A percentile compares a stretch with the other conserved stretches of the same genome.
Conservation (phyloP, 2,888 invertebrate genomes). For the Pinctada fucata region DNA sequence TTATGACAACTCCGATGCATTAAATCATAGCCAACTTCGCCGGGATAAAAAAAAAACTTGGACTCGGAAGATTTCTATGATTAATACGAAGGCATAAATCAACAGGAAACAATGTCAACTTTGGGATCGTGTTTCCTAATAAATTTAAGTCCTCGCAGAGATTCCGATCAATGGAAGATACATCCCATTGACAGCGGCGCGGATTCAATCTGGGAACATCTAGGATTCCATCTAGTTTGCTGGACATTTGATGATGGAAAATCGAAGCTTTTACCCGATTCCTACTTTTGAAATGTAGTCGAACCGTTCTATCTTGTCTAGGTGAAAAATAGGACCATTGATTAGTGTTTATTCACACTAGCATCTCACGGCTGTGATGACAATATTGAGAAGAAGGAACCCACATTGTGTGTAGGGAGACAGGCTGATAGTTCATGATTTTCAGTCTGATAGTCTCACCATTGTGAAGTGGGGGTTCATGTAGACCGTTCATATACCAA, state of each 20-base stretch:
- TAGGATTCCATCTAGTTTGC: background rate
- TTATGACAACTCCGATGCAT: too few species aligned
- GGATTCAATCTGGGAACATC: background rate
- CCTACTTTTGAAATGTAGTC: background rate
- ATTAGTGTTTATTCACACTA: too few species aligned
- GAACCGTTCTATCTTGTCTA: background rate
- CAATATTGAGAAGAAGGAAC: too few species aligned
- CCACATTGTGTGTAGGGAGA: too few species aligned
- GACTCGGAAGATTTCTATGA: background rate
- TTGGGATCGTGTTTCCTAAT: background rate
- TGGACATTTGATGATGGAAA: background rate
- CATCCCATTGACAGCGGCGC: background rate
- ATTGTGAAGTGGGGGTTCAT: too few species aligned
- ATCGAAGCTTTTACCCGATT: background rate
- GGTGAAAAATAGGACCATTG: background rate
- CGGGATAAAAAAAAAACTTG: too few species aligned
- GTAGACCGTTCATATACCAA: too few species aligned
- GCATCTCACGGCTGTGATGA: too few species aligned
- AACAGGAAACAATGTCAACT: background rate
- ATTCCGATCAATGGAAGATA: background rate
- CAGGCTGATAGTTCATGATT: too few species aligned
- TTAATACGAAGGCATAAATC: background rate
- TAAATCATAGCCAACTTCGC: too few species aligned
- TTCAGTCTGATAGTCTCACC: too few species aligned
- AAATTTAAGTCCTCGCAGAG: background rate